Evolutionary conservation across 2,888 invertebrate species (phyloP).

Genomic region (Bombyx huttoni): DNA sequence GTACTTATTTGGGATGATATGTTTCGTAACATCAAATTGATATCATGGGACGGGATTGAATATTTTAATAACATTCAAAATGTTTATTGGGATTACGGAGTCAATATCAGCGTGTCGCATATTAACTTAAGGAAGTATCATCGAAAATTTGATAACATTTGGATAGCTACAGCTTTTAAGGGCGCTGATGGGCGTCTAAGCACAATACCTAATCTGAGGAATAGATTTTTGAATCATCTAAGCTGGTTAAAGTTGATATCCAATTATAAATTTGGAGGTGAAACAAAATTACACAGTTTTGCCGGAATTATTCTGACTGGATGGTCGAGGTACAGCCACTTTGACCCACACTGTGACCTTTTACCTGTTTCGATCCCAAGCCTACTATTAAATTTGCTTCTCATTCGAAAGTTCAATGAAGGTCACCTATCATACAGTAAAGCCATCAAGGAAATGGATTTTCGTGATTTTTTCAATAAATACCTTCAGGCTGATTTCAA

Average conservation of each 20-base stretch:
- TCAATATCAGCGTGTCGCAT: conserved; percentile 27
- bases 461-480: conserved; percentile 16
- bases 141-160: conserved; percentile 75
- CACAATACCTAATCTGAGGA: conserved; percentile 66
- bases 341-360: conserved; percentile 76
- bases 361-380: conserved; percentile 76
- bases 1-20: conserved; percentile 89
- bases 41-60: conserved; percentile 48
- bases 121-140: conserved; percentile 30
- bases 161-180: conserved; percentile 90
- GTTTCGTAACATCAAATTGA: conserved; percentile 71
- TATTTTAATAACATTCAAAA: conserved; percentile 72
- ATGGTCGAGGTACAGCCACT: conserved; percentile 80
- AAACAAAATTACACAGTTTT: conserved; percentile 36
- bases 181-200: conserved; percentile 75
- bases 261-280: conserved; percentile 54
- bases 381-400: conserved; percentile 70
- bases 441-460: conserved; percentile 4
- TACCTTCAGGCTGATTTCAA: conserved; percentile 18
- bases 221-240: conserved; percentile 80
- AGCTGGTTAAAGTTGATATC: conserved; percentile 77
- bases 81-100: conserved; percentile 80
- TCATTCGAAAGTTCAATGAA: conserved; percentile 40
- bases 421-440: conserved; percentile 7
- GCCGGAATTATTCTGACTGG: conserved; percentile 80